These are phyloP conservation scores for Terrapene triunguis DNA, from an alignment of 2,113 vertebrate species.

Conservation along the genomic window DNA sequence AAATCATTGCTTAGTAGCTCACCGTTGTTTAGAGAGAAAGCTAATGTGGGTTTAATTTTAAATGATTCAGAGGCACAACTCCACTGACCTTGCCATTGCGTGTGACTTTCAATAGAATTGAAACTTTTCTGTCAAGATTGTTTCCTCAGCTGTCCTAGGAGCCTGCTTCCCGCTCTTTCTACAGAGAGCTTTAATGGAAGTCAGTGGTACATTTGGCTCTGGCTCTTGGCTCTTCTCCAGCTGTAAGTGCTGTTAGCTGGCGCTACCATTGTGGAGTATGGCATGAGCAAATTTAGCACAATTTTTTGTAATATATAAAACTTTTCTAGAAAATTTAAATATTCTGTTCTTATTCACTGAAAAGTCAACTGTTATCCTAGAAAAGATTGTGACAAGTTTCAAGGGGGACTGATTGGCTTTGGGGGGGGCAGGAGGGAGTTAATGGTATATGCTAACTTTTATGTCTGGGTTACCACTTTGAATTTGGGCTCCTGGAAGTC, in stretches of 20 bases:
- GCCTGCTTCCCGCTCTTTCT: neutral
- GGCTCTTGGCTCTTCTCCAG: neutral
- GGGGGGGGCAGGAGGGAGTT: neutral
- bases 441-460: neutral
- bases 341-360: neutral
- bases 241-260: neutral
- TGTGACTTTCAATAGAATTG: conserved; percentile 1
- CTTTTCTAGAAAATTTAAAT: neutral
- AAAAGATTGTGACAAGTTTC: neutral
- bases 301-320: neutral
- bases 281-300: neutral
- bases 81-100: conserved; percentile 24
- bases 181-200: neutral
- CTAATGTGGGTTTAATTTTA: conserved; percentile 27
- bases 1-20: neutral
- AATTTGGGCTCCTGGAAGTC: neutral
- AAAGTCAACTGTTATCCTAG: neutral
- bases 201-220: neutral
- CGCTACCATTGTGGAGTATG: neutral
- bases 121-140: conserved; percentile 1
- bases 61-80: neutral
- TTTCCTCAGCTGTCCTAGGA: conserved; percentile 1
- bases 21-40: neutral
- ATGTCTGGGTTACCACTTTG: neutral
- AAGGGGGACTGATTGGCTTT: neutral